These are phyloP conservation scores for Tetragnatha montana DNA, from an alignment of 2,888 invertebrate species.

Conservation along the genomic window DNA sequence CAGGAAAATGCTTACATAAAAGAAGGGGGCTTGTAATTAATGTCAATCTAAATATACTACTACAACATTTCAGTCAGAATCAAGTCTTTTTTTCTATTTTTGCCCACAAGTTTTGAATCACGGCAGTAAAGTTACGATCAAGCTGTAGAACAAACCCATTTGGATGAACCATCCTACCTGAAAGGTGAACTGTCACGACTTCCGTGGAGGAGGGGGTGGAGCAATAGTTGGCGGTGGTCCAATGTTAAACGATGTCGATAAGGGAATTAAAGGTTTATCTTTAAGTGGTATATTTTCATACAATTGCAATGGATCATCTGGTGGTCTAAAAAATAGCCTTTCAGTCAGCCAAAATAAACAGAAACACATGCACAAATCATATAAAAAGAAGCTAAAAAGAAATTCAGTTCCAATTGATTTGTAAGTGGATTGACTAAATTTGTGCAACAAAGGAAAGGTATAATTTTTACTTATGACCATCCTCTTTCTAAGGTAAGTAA, in stretches of 20 bases:
- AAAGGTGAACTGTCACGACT: constrained; percentile 61
- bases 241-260: constrained; percentile 58
- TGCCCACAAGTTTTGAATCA: not conserved
- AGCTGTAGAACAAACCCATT: not conserved
- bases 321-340: constrained; percentile 49
- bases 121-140: not conserved
- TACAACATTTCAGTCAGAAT: not conserved
- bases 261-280: constrained; percentile 64
- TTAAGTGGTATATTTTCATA: constrained; percentile 71
- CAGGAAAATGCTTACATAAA: too few species aligned
- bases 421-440: too few species aligned
- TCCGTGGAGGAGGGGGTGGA: constrained; percentile 69
- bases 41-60: not conserved
- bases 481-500: too few species aligned
- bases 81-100: not conserved
- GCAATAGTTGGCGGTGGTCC: constrained; percentile 68
- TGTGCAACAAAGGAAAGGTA: too few species aligned
- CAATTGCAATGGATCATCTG: constrained; percentile 66
- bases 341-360: too few species aligned
- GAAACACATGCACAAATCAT: too few species aligned
- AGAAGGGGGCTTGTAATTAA: not conserved
- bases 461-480: too few species aligned
- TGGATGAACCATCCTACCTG: constrained; percentile 19
- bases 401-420: too few species aligned
- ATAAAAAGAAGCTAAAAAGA: too few species aligned